These are phyloP conservation scores for Altica lythri DNA, from an alignment of 2,888 invertebrate species.

Conservation along the genomic window DNA sequence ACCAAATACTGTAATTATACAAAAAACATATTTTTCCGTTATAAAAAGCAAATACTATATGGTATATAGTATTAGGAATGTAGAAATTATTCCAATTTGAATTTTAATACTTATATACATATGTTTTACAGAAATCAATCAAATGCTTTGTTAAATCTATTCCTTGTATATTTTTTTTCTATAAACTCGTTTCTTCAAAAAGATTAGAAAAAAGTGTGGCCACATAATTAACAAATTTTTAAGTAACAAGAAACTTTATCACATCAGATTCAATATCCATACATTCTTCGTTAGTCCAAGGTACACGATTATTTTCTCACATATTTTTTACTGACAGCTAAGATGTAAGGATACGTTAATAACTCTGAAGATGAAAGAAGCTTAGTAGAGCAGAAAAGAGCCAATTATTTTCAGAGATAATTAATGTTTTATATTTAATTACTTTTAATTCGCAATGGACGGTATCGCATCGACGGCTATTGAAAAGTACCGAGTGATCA, in stretches of 20 bases:
- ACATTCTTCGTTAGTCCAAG: slow-evolving; percentile 8
- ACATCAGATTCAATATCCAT: slow-evolving; percentile 5
- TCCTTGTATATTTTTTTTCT: no score
- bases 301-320: slow-evolving; percentile 19
- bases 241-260: not conserved
- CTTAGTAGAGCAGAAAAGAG: slow-evolving; percentile 24
- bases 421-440: slow-evolving; percentile 25
- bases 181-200: no score
- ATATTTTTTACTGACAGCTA: slow-evolving; percentile 22
- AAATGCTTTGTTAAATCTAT: no score
- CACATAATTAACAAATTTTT: slow-evolving; percentile 1
- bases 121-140: no score
- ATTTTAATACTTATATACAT: no score
- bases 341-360: slow-evolving; percentile 23
- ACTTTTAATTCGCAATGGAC: slow-evolving; percentile 24
- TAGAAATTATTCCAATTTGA: no score
- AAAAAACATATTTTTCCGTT: no score
- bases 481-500: slow-evolving; percentile 20
- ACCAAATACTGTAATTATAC: no score
- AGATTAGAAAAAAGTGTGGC: no score
- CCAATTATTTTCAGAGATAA: slow-evolving; percentile 26
- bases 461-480: slow-evolving; percentile 21
- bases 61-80: no score
- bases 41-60: no score
- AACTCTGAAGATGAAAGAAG: slow-evolving; percentile 18